These are phyloP conservation scores for Malacoctenus gilli DNA, from an alignment of 2,797 vertebrate genomes.

Conservation along the genomic window DNA sequence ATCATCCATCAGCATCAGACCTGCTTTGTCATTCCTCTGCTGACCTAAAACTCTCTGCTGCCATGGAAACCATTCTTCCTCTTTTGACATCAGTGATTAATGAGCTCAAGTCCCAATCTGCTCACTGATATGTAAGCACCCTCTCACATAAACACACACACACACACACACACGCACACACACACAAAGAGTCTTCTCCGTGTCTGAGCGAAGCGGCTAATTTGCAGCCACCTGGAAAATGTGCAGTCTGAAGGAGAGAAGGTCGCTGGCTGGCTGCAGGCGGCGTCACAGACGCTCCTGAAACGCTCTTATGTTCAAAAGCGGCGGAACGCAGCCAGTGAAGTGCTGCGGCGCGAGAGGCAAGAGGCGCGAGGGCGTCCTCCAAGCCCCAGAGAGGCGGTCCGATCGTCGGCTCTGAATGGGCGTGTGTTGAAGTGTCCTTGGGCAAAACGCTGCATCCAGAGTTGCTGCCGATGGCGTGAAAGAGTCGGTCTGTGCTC, in stretches of 20 bases:
- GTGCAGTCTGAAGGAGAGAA: neutral
- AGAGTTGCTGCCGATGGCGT: too few species aligned
- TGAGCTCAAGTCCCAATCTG: constrained; percentile 44
- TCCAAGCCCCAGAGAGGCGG: too few species aligned
- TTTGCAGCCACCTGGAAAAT: constrained; percentile 19
- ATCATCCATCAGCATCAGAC: constrained; percentile 16
- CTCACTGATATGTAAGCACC: constrained; percentile 35
- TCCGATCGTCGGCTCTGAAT: too few species aligned
- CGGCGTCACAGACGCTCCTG: neutral
- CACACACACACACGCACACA: neutral
- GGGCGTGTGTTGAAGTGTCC: too few species aligned
- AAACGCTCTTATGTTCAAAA: too few species aligned
- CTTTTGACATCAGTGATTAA: constrained; percentile 52
- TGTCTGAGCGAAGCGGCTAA: neutral
- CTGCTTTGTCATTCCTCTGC: constrained; percentile 41
- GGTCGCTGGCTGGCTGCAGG: neutral
- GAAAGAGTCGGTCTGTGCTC: too few species aligned
- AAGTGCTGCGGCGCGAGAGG: too few species aligned
- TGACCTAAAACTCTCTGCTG: constrained; percentile 48
- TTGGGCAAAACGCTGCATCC: too few species aligned
- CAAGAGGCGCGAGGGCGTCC: too few species aligned
- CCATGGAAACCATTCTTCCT: constrained; percentile 59
- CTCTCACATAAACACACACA: constrained; percentile 5
- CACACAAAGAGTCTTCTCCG: constrained; percentile 1
- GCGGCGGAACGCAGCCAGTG: too few species aligned